Conservation (phyloP, 2,113 vertebrate genomes). For the Synodontis membranacea region DNA sequence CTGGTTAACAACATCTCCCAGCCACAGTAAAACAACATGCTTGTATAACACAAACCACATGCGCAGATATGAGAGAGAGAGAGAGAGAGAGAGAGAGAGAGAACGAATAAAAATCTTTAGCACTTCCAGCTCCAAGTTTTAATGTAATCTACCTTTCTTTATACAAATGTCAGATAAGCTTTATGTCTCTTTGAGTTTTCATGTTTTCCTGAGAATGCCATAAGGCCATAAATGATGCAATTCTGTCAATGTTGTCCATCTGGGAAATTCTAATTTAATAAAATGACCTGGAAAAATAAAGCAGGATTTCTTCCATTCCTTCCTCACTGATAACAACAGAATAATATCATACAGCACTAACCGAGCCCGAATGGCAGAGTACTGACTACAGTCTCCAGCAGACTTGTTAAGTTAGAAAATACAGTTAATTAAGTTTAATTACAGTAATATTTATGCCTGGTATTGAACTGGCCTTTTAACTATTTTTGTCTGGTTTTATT, state of each 20-base stretch:
- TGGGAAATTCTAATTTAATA: background rate
- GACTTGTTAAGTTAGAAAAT: background rate
- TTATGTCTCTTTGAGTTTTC: constrained; percentile 52
- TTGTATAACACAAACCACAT: constrained; percentile 68
- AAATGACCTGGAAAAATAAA: constrained; percentile 12
- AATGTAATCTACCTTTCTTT: constrained; percentile 56
- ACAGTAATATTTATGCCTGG: too few relatives aligned
- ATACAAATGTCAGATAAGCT: constrained; percentile 54
- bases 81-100: constrained; percentile 11
- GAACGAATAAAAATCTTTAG: constrained; percentile 11
- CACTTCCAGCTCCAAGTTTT: constrained; percentile 34
- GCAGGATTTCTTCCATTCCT: background rate
- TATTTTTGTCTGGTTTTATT: too few relatives aligned
- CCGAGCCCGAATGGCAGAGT: background rate
- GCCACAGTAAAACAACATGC: constrained; percentile 59
- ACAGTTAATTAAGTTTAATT: background rate
- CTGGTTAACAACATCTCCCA: constrained; percentile 65
- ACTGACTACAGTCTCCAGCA: background rate
- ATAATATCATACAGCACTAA: constrained; percentile 1
- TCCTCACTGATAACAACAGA: background rate
- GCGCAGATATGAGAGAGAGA: constrained; percentile 22
- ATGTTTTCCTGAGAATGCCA: constrained; percentile 45
- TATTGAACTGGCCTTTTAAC: background rate
- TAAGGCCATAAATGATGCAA: constrained; percentile 54
- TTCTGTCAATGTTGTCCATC: background rate